Conservation (phyloP, 2,797 vertebrate species). For the Coluber constrictor region DNA sequence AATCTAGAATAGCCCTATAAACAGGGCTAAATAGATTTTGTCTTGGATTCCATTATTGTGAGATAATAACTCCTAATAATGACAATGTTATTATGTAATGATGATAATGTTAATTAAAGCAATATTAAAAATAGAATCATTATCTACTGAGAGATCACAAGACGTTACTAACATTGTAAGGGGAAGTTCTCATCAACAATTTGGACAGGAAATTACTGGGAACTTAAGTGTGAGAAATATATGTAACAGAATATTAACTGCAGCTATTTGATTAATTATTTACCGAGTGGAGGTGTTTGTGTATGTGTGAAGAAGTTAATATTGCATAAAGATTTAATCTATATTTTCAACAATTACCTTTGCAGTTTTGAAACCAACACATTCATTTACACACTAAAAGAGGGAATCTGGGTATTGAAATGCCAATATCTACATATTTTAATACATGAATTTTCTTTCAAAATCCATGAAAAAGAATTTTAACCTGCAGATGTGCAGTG, state of each 20-base stretch:
- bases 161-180: background rate
- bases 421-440: background rate
- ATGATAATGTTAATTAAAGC: background rate
- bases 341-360: background rate
- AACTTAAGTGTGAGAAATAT: background rate
- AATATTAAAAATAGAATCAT: background rate
- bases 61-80: background rate
- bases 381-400: background rate
- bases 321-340: background rate
- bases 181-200: background rate
- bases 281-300: background rate
- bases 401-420: background rate
- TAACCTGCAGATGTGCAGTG: background rate
- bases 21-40: background rate
- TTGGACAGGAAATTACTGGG: background rate
- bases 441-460: background rate
- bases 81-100: background rate
- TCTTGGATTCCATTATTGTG: background rate
- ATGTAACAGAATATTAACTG: background rate
- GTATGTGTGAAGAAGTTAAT: background rate
- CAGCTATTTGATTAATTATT: background rate
- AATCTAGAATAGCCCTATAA: background rate
- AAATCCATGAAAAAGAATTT: background rate
- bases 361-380: background rate
- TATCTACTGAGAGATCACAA: background rate